These are phyloP conservation scores for Conus canariensis DNA, from an alignment of 2,888 invertebrate species.

Conservation along the genomic window DNA sequence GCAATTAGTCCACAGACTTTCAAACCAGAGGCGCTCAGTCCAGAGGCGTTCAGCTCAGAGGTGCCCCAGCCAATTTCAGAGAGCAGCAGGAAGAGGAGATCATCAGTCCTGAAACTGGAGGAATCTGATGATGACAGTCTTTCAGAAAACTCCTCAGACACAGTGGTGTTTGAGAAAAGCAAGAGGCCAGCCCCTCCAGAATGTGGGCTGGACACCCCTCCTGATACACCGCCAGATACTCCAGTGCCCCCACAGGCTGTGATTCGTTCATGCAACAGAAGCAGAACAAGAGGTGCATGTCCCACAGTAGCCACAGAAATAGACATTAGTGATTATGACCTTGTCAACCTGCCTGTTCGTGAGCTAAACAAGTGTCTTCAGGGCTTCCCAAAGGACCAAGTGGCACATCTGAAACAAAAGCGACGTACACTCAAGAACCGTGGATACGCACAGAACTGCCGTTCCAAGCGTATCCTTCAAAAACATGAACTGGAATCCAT, in stretches of 20 bases:
- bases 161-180: background rate
- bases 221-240: constrained; percentile 4
- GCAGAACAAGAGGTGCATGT: background rate
- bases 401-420: constrained; percentile 94
- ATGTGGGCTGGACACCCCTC: background rate
- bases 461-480: constrained; percentile 94
- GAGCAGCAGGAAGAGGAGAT: constrained; percentile 4
- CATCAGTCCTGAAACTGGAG: background rate
- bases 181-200: constrained; percentile 10
- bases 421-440: constrained; percentile 96
- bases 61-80: constrained; percentile 22
- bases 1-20: background rate
- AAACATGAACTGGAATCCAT: constrained; percentile 92
- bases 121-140: background rate
- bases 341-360: constrained; percentile 93
- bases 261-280: background rate
- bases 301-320: background rate
- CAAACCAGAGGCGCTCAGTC: too few species aligned
- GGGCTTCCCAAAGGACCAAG: constrained; percentile 94
- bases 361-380: constrained; percentile 96
- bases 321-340: constrained; percentile 85
- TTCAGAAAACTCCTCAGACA: constrained; percentile 11
- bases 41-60: too few species aligned
- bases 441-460: constrained; percentile 95
- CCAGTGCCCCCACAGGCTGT: background rate